phyloP scores from a whole-genome alignment of 2,888 invertebrate species.

The Andrena bucephala region DNA sequence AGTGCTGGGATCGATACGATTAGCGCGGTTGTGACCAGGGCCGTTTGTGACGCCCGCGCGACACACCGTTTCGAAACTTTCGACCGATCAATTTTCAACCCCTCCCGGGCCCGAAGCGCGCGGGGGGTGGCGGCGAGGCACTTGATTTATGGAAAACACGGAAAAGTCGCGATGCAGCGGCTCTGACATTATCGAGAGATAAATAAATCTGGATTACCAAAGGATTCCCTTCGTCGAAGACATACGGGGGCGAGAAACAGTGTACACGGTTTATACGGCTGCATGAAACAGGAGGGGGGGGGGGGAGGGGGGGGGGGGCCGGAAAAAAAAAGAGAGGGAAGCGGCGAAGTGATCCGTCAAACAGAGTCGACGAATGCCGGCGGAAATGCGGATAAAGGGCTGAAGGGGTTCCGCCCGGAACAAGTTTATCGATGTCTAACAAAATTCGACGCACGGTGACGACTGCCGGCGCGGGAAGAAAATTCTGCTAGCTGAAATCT shows the following conservation, averaged over 20 bases:
- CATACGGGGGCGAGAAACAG: conserved; percentile 28
- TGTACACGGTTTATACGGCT: conserved; percentile 37
- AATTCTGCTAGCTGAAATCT: conserved; percentile 1
- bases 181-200: conserved; percentile 57
- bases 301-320: background rate
- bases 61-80: conserved; percentile 57
- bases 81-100: conserved; percentile 60
- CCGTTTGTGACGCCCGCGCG: conserved; percentile 60
- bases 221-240: conserved; percentile 53
- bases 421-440: conserved; percentile 14
- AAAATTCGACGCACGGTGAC: background rate
- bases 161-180: conserved; percentile 33
- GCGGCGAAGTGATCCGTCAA: conserved; percentile 35
- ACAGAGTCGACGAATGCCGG: conserved; percentile 37
- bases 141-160: conserved; percentile 60
- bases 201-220: conserved; percentile 64
- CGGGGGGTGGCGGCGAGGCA: background rate
- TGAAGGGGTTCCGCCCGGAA: background rate
- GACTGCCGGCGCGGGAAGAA: background rate
- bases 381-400: conserved; percentile 6
- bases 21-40: conserved; percentile 66
- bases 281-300: background rate
- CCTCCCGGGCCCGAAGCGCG: background rate
- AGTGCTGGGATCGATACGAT: conserved; percentile 78
- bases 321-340: conserved; percentile 4